A percentile compares a stretch with the other conserved stretches of the same genome.
Conservation (phyloP, 2,797 vertebrate species). For the Sebastes diaconus region DNA sequence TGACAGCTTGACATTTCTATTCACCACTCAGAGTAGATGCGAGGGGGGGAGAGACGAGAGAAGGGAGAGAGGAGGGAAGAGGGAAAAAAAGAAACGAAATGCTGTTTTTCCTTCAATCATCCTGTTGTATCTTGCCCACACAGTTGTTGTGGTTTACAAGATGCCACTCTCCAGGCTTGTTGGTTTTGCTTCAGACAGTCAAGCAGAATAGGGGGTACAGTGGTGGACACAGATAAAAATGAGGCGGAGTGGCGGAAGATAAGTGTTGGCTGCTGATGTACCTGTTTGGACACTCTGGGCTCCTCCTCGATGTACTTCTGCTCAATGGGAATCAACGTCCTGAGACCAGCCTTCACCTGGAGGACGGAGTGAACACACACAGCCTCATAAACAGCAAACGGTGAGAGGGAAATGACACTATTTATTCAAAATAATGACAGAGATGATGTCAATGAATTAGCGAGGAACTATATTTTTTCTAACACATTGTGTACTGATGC, state of each 20-base stretch:
- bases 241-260: constrained; percentile 20
- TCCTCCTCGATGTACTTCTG: constrained; percentile 99
- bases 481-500: not conserved
- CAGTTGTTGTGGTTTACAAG: constrained; percentile 71
- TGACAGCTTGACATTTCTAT: constrained; percentile 90
- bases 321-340: constrained; percentile 94
- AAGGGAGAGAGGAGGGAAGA: constrained; percentile 55
- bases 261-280: constrained; percentile 72
- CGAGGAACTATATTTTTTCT: not conserved
- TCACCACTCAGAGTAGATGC: constrained; percentile 79
- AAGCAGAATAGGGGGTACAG: constrained; percentile 23
- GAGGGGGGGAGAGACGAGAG: constrained; percentile 56
- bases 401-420: constrained; percentile 28
- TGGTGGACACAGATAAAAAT: constrained; percentile 47
- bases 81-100: constrained; percentile 57
- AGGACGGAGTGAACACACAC: constrained; percentile 39
- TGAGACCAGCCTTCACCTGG: constrained; percentile 96
- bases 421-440: not conserved
- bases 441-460: not conserved
- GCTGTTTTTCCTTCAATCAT: constrained; percentile 78
- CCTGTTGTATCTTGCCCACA: constrained; percentile 74
- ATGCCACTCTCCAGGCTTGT: constrained; percentile 64
- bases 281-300: constrained; percentile 97
- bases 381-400: constrained; percentile 29
- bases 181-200: constrained; percentile 58